A percentile compares a stretch with the other conserved stretches of the same genome.
Evolutionary conservation across 2,888 invertebrate genomes (phyloP).

Genomic region (Orthosia gracilis): DNA sequence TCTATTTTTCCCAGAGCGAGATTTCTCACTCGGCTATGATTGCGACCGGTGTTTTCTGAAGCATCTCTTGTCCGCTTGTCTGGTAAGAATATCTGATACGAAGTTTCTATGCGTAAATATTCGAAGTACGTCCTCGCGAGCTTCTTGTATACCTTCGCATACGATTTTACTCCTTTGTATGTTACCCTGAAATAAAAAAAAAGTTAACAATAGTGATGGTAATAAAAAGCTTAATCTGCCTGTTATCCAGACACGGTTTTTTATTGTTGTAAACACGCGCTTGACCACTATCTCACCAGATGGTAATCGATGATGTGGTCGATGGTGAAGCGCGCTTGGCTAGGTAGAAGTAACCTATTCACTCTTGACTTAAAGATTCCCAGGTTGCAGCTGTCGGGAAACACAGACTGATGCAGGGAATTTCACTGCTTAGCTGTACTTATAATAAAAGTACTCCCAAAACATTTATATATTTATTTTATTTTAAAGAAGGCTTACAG

Average conservation of each 20-base stretch:
- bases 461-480: too few species aligned
- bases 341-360: too few species aligned
- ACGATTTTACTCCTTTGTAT: constrained; percentile 98
- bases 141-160: constrained; percentile 97
- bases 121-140: constrained; percentile 96
- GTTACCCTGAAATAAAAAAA: constrained; percentile 93
- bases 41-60: constrained; percentile 97
- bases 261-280: too few species aligned
- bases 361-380: too few species aligned
- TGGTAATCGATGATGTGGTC: too few species aligned
- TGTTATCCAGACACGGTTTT: not conserved
- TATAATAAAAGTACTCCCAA: too few species aligned
- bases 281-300: too few species aligned
- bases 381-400: too few species aligned
- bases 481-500: too few species aligned
- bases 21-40: constrained; percentile 80
- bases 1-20: constrained; percentile 54
- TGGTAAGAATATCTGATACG: constrained; percentile 96
- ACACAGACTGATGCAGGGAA: too few species aligned
- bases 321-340: too few species aligned
- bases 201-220: not conserved
- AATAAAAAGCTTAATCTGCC: not conserved
- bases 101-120: constrained; percentile 97
- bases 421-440: too few species aligned
- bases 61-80: constrained; percentile 97